phyloP scores from a whole-genome alignment of 2,888 invertebrate species.

The Gastrophysa polygoni region DNA sequence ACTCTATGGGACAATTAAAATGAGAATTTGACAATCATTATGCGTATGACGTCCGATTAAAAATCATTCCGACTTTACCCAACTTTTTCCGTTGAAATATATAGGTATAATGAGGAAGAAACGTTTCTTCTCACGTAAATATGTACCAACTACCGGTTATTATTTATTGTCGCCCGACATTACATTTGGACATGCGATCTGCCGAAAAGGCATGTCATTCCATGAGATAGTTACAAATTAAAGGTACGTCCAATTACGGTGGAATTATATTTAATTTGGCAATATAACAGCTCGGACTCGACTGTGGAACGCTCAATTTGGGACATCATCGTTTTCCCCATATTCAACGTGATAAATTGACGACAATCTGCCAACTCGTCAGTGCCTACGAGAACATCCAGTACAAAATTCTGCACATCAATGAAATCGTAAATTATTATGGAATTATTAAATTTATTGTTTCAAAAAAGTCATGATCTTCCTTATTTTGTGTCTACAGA shows the following conservation, averaged over 20 bases:
- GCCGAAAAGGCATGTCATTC: slow-evolving; percentile 5
- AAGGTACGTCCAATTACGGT: slow-evolving; percentile 23
- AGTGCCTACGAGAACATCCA: too few species aligned
- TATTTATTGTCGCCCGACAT: background rate
- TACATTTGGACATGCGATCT: background rate
- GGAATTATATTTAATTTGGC: slow-evolving; percentile 25
- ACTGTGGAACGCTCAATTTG: slow-evolving; percentile 26
- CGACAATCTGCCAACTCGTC: background rate
- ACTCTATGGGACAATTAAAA: too few species aligned
- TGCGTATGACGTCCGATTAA: too few species aligned
- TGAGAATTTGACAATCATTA: too few species aligned
- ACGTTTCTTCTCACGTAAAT: background rate
- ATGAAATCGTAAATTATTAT: too few species aligned
- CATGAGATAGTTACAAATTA: slow-evolving; percentile 18
- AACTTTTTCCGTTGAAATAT: too few species aligned
- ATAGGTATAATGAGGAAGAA: too few species aligned
- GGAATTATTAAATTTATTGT: too few species aligned
- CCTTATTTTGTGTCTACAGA: too few species aligned
- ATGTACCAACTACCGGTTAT: background rate
- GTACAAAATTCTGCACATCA: too few species aligned
- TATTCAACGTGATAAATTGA: background rate
- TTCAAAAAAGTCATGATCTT: too few species aligned
- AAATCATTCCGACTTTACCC: too few species aligned
- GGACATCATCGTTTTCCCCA: slow-evolving; percentile 2
- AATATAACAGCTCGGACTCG: slow-evolving; percentile 18